Evolutionary conservation across 2,113 vertebrate genomes (phyloP).

Genomic region (Nibea coibor): DNA sequence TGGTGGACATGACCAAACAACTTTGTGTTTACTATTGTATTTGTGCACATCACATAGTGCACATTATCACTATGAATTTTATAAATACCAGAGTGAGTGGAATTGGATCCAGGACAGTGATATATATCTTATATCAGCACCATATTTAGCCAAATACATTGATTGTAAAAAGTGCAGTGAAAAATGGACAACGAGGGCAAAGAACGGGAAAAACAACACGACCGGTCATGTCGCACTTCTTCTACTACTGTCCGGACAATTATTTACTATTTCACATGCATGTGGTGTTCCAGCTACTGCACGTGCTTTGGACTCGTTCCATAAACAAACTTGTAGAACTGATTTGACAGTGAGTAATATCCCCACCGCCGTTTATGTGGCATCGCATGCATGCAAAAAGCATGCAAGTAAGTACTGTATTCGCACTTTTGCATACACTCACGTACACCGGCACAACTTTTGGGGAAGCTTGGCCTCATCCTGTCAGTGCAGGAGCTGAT

Average conservation of each 20-base stretch:
- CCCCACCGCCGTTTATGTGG: conserved; percentile 1
- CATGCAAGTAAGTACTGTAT: conserved; percentile 18
- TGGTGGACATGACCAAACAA: not conserved
- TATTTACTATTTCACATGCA: not conserved
- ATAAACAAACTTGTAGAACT: not conserved
- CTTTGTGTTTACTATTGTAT: no score
- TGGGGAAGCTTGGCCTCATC: conserved; percentile 78
- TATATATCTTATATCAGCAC: not conserved
- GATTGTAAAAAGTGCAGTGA: not conserved
- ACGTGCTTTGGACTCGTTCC: not conserved
- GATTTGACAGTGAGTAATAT: conserved; percentile 5
- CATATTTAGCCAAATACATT: not conserved
- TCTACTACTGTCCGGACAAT: not conserved
- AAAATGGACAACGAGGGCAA: not conserved
- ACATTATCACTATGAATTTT: no score
- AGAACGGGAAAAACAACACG: not conserved
- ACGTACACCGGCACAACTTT: conserved; percentile 53
- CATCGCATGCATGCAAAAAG: conserved; percentile 27
- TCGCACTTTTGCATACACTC: conserved; percentile 37
- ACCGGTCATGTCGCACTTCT: not conserved
- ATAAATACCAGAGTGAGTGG: not conserved
- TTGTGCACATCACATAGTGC: no score
- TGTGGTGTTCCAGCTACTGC: not conserved
- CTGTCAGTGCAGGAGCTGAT: conserved; percentile 76
- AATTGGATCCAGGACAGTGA: not conserved